phyloP scores from a whole-genome alignment of 2,888 invertebrate species.

The Hoplodrina ambigua region DNA sequence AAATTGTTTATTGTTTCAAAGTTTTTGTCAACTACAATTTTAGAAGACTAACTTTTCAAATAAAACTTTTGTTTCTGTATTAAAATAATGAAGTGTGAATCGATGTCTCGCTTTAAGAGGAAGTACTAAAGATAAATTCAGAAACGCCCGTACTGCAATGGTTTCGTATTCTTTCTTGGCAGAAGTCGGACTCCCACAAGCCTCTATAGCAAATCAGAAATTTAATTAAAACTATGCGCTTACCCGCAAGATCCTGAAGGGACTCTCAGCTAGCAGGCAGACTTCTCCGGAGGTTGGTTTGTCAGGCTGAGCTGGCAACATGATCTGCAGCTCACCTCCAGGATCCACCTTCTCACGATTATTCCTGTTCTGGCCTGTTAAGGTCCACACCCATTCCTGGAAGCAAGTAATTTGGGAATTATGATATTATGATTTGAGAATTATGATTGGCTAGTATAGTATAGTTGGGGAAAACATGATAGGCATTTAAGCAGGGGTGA shows the following conservation, averaged over 20 bases:
- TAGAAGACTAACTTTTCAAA: background rate
- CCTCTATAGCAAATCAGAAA: no score
- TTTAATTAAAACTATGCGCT: conserved; percentile 67
- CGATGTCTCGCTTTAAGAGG: no score
- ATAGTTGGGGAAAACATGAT: no score
- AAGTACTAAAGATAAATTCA: no score
- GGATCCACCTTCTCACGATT: conserved; percentile 73
- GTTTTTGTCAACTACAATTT: background rate
- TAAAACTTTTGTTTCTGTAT: background rate
- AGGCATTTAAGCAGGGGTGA: background rate
- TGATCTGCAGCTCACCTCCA: conserved; percentile 89
- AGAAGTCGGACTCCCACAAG: background rate
- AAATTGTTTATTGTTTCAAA: conserved; percentile 29
- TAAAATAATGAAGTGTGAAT: background rate
- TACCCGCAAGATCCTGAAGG: conserved; percentile 93
- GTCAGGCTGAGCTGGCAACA: conserved; percentile 85
- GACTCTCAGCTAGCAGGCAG: conserved; percentile 94
- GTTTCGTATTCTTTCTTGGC: no score
- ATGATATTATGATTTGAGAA: background rate
- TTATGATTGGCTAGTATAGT: no score
- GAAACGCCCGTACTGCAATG: no score
- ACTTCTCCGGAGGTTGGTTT: conserved; percentile 88
- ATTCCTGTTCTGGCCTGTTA: conserved; percentile 74
- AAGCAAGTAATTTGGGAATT: conserved; percentile 10
- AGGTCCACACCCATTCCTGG: conserved; percentile 86